These are phyloP conservation scores for Heliocidaris erythrogramma DNA, from an alignment of 35 echinoderm and acorn worm species.

Conservation along the genomic window DNA sequence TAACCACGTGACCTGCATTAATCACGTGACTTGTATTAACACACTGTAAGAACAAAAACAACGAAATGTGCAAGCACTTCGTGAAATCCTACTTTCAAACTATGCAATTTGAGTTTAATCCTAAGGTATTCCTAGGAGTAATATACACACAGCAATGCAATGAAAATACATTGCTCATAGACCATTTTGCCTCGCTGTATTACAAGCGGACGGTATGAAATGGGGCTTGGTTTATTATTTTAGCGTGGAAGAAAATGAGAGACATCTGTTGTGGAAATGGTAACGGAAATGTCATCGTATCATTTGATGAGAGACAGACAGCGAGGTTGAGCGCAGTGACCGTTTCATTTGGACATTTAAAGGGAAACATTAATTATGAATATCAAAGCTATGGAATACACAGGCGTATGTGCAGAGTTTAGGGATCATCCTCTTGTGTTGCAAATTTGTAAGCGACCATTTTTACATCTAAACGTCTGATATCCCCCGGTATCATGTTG, in stretches of 20 bases:
- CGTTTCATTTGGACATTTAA: neutral
- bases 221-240: neutral
- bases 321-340: neutral
- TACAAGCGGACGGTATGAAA: neutral
- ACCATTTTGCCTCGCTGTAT: neutral
- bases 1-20: neutral
- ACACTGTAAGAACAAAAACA: neutral
- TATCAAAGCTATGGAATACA: neutral
- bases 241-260: neutral
- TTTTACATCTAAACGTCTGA: too few species aligned
- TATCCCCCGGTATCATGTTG: too few species aligned
- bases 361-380: neutral
- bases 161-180: neutral
- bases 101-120: neutral
- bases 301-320: neutral
- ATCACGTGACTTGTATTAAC: neutral
- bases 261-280: slow-evolving; percentile 8
- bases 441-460: neutral
- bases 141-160: neutral
- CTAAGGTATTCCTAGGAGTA: neutral
- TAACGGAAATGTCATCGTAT: neutral
- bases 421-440: neutral
- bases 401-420: neutral
- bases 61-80: neutral
- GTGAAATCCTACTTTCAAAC: neutral